Evolutionary conservation across 2,888 invertebrate genomes (phyloP), one percentile per base, ranked within the genome.

Genomic region (Amphipoea lucens): DNA sequence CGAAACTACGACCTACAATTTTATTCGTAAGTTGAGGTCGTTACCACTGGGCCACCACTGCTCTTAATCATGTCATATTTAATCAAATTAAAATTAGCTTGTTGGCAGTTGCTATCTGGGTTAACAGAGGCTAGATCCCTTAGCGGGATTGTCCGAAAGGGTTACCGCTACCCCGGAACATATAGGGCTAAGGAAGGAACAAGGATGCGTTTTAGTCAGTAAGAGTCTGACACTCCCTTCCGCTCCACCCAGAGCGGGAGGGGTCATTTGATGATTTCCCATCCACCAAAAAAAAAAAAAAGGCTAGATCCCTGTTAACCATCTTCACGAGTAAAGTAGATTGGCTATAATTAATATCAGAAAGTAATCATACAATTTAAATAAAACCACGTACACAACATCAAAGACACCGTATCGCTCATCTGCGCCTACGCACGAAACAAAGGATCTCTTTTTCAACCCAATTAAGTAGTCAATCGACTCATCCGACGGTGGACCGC

Each of bases 381-480:
- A 45, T 54, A 23, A 79, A 63, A 20, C 14, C 23, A 48, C 42
- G 2, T 14, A 36, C 5, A n/a, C 42, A 29, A n/a, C 74, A 40
- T 67, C 29, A 74, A 79, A 80, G 36, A 20, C 9, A 54, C 51
- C 67, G 81, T n/a, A 36, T 29, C n/a, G 4, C 45, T 74, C 54
- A 79, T 65, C 79, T 54, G 36, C 71, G 54, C 65, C 2, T 68
- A 23, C 45, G 23, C 45, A 84, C 23, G 17, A 36, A 73, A 83
- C 45, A 67, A 74, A 74, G 48, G 36, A 60, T 14, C 36, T 51
- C 54, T 57, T 74, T 73, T 72, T 67, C 2, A 23, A 63, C 17
- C 20, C 66, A 82, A 79, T 82, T 74, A 77, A 70, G 62, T 73
- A 86, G 72, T 79, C 60, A 87, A 76, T 81, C 54, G 51, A 42